Conservation (phyloP, 2,113 vertebrate genomes). For the Pluvianellus socialis region DNA sequence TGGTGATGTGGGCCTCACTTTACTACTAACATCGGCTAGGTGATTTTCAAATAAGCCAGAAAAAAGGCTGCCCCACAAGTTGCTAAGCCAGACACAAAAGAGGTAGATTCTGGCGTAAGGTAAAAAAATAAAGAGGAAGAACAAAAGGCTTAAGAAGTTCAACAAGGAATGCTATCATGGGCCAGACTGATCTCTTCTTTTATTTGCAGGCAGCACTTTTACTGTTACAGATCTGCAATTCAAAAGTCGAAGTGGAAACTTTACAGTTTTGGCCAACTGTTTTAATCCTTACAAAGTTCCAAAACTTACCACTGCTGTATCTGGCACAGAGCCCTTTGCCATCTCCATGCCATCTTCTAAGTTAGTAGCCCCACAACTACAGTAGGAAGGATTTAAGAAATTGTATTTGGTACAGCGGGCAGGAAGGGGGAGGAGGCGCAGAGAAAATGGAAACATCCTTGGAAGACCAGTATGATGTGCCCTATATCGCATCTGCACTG, state of each 20-base stretch:
- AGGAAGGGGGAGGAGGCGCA: neutral
- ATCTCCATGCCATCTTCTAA: neutral
- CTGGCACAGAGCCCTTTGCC: neutral
- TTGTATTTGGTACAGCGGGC: neutral
- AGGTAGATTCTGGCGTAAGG: neutral
- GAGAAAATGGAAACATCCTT: neutral
- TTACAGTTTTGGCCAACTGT: neutral
- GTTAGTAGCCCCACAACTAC: neutral
- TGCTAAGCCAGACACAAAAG: neutral
- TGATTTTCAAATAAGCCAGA: neutral
- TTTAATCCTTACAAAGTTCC: neutral
- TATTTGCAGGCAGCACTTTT: neutral
- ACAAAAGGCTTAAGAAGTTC: neutral
- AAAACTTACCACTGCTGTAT: neutral
- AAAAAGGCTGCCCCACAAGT: neutral
- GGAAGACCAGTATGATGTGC: accelerated
- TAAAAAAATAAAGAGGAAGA: neutral
- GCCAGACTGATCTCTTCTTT: neutral
- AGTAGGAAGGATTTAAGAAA: neutral
- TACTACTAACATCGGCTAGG: neutral
- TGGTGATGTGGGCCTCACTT: neutral
- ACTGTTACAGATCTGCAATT: neutral
- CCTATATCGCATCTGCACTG: neutral
- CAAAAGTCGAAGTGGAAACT: neutral
- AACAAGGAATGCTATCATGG: neutral